Evolutionary conservation across 2,113 vertebrate species (phyloP).

Genomic region (Gallinago paraguaiae): DNA sequence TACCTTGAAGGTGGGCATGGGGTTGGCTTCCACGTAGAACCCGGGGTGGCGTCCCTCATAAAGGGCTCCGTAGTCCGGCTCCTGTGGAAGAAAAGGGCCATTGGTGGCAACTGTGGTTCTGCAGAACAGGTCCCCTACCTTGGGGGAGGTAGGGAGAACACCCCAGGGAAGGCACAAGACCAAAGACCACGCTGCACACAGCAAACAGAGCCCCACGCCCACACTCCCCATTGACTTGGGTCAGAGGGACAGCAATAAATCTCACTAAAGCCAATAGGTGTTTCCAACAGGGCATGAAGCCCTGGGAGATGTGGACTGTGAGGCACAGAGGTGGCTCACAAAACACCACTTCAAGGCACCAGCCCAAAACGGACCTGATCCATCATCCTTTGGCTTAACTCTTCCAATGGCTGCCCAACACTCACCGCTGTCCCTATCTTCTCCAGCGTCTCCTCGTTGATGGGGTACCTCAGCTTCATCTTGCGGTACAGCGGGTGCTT

Average conservation of each 20-base stretch:
- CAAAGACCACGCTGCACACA: background rate
- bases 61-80: constrained; percentile 94
- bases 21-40: constrained; percentile 97
- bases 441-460: constrained; percentile 98
- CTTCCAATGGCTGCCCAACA: background rate
- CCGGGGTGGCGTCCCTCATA: constrained; percentile 94
- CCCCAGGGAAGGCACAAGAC: background rate
- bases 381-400: background rate
- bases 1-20: constrained; percentile 98
- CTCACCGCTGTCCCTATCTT: constrained; percentile 98
- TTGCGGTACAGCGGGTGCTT: constrained; percentile 96
- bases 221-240: background rate
- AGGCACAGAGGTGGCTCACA: background rate
- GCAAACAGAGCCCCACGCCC: background rate
- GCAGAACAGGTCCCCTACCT: background rate
- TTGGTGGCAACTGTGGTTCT: background rate
- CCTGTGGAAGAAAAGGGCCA: constrained; percentile 72
- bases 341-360: background rate
- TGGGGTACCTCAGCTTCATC: constrained; percentile 98
- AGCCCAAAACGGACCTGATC: background rate
- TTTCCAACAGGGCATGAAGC: background rate
- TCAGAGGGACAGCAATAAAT: background rate
- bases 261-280: background rate
- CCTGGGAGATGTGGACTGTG: background rate
- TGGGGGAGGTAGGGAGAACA: rapidly evolving